Conservation (phyloP, 2,888 invertebrate genomes). For the Chrysolina haemoptera region DNA sequence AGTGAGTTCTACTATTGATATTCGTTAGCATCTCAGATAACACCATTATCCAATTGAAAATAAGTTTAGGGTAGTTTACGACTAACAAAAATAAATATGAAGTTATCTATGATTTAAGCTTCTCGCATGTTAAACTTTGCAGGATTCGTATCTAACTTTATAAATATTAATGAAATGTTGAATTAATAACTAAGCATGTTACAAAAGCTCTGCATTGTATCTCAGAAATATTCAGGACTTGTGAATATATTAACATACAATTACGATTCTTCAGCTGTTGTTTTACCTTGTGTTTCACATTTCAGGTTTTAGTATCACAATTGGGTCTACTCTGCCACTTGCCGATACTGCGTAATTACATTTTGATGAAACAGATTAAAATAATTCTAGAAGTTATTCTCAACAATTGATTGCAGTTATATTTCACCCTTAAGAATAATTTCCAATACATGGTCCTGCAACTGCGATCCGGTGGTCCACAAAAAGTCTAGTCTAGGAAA, state of each 20-base stretch:
- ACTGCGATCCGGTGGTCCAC: no score
- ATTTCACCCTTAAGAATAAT: no score
- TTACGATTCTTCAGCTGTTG: slow-evolving; percentile 2
- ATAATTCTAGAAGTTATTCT: no score
- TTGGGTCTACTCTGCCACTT: no score
- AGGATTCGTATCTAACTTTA: slow-evolving; percentile 13
- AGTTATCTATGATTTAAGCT: slow-evolving; percentile 17
- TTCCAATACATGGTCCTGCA: no score
- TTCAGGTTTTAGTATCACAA: neutral
- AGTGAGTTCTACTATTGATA: no score
- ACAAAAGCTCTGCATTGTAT: slow-evolving; percentile 17
- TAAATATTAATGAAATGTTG: slow-evolving; percentile 30
- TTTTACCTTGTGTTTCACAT: neutral
- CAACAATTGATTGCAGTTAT: no score
- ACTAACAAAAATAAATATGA: slow-evolving; percentile 2
- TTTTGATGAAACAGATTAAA: no score
- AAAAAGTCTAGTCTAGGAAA: no score
- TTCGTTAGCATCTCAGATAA: no score
- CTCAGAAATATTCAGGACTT: slow-evolving; percentile 23
- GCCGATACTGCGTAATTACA: no score
- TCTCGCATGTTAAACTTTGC: slow-evolving; percentile 29
- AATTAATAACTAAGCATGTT: slow-evolving; percentile 24
- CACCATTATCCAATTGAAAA: neutral
- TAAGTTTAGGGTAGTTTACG: neutral
- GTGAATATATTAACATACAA: slow-evolving; percentile 16